These are phyloP conservation scores for Corvus moneduloides DNA, from an alignment of 2,113 vertebrate genomes.

Conservation along the genomic window DNA sequence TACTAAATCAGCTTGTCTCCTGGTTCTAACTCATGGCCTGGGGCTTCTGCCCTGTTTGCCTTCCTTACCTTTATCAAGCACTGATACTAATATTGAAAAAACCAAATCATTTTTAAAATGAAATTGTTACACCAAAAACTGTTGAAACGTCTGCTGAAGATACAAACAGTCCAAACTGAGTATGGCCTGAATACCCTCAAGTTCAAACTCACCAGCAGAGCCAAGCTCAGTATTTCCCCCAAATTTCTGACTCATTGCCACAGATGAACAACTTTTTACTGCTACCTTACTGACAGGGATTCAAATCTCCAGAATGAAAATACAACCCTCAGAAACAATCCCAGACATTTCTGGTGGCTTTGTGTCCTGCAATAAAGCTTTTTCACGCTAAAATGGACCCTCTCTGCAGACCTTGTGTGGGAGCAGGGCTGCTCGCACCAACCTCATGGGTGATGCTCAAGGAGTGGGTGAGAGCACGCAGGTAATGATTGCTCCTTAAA, in stretches of 20 bases:
- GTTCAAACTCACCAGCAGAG: neutral
- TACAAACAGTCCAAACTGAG: fast-evolving
- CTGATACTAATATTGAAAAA: neutral
- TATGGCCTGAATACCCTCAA: neutral
- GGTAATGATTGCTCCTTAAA: fast-evolving
- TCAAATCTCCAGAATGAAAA: neutral
- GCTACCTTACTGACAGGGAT: fast-evolving
- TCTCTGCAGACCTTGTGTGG: neutral
- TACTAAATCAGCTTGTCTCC: neutral
- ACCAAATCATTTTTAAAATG: neutral
- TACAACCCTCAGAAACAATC: fast-evolving
- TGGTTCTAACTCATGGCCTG: neutral
- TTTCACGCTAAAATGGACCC: neutral
- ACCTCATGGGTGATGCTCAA: neutral
- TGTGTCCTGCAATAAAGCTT: neutral
- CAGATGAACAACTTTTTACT: neutral
- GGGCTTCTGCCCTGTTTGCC: fast-evolving
- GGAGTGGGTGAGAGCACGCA: fast-evolving
- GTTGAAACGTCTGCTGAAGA: neutral
- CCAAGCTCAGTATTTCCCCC: neutral
- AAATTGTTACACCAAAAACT: neutral
- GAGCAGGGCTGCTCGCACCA: neutral
- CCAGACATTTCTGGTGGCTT: neutral
- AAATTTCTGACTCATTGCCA: neutral
- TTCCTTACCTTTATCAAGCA: neutral